phyloP scores from a whole-genome alignment of 2,888 invertebrate genomes.

The Pollenia angustigena region DNA sequence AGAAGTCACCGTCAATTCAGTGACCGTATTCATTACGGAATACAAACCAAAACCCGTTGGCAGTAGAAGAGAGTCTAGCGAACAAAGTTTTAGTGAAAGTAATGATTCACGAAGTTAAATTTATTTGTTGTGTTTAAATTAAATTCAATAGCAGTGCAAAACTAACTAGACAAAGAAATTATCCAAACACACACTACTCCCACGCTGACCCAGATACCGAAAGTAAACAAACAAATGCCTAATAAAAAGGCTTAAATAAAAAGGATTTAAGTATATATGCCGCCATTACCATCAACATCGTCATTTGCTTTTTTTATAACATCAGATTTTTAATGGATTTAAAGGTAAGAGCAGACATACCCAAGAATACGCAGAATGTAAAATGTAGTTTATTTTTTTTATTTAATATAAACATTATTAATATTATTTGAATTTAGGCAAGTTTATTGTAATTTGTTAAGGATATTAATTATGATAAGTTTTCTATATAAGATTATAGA shows the following conservation, averaged over 20 bases:
- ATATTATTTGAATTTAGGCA: conserved; percentile 48
- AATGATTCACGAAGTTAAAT: conserved; percentile 84
- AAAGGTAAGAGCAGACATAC: conserved; percentile 38
- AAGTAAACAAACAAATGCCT: too few species aligned
- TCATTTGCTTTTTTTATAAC: neutral
- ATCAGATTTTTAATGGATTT: neutral
- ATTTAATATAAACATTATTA: conserved; percentile 3
- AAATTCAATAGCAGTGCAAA: conserved; percentile 27
- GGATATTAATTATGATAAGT: conserved; percentile 20
- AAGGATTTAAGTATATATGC: neutral
- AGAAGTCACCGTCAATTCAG: conserved; percentile 98
- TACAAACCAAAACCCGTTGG: conserved; percentile 90
- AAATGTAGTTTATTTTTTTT: conserved; percentile 24
- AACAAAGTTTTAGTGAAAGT: conserved; percentile 84
- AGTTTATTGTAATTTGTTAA: conserved; percentile 48
- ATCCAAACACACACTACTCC: conserved; percentile 7
- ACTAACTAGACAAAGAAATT: neutral
- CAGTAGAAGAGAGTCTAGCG: conserved; percentile 83
- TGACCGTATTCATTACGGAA: conserved; percentile 98
- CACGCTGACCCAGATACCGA: neutral
- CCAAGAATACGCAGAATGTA: conserved; percentile 16
- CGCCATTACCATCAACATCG: neutral
- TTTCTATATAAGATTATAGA: neutral
- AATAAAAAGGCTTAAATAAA: neutral
- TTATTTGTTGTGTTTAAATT: neutral